Conservation (phyloP, 2,888 invertebrate genomes). For the Lycocerus yunnanus region DNA sequence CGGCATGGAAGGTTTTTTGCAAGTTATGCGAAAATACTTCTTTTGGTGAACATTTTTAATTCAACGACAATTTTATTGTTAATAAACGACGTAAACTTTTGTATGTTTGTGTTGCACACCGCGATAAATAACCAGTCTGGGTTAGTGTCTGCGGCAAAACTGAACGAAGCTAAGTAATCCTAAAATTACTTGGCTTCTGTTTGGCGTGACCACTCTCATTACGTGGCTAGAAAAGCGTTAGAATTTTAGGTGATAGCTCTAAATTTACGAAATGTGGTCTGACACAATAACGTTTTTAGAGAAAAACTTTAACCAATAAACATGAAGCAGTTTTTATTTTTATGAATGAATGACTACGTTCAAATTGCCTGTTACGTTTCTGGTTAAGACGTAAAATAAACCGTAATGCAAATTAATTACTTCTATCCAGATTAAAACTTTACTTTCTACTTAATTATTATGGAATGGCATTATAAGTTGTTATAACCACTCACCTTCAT, state of each 20-base stretch:
- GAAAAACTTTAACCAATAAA: not conserved
- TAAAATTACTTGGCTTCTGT: not conserved
- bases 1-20: too few relatives aligned
- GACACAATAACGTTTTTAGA: not conserved
- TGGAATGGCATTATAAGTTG: not conserved
- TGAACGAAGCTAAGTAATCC: not conserved
- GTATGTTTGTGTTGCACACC: not conserved
- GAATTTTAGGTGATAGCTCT: not conserved
- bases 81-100: not conserved
- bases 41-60: too few relatives aligned
- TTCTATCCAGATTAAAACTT: not conserved
- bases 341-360: not conserved
- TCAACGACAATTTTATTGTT: too few relatives aligned
- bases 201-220: not conserved
- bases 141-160: not conserved
- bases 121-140: not conserved
- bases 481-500: not conserved
- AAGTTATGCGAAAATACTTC: too few relatives aligned
- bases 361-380: not conserved
- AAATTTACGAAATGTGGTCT: not conserved
- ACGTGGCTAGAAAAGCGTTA: not conserved
- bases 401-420: not conserved
- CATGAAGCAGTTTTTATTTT: not conserved
- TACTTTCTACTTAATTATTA: not conserved
- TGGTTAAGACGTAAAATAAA: not conserved